Evolutionary conservation across 2,113 vertebrate genomes (phyloP).

Genomic region (Hepsetus odoe): DNA sequence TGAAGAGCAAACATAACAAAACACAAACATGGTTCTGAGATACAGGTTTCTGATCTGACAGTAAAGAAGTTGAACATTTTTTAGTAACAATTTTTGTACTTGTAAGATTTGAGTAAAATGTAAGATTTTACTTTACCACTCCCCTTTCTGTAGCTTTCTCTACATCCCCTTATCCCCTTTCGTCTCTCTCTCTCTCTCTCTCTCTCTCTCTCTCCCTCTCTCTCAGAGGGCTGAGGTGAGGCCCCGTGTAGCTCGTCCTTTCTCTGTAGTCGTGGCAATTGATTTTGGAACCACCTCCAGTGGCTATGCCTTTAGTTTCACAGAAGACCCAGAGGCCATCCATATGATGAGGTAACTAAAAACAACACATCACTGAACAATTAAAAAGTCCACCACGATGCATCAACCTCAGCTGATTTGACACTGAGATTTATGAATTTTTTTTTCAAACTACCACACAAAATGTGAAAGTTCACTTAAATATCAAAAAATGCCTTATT

Average conservation of each 20-base stretch:
- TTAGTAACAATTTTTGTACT: too few relatives aligned
- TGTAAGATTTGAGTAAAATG: too few relatives aligned
- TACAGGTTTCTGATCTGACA: too few relatives aligned
- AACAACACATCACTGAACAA: background rate
- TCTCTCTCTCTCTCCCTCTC: conserved; percentile 22
- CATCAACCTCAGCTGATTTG: too few relatives aligned
- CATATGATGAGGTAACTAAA: conserved; percentile 92
- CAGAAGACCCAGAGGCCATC: conserved; percentile 88
- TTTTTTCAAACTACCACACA: too few relatives aligned
- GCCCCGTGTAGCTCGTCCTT: conserved; percentile 68
- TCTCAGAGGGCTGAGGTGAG: conserved; percentile 79
- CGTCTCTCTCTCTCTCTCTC: conserved; percentile 7
- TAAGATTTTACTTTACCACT: too few relatives aligned
- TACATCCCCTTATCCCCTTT: conserved; percentile 22
- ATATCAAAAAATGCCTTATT: too few relatives aligned
- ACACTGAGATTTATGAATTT: too few relatives aligned
- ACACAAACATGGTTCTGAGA: too few relatives aligned
- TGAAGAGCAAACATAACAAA: too few relatives aligned
- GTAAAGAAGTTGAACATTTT: too few relatives aligned
- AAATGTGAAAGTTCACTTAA: too few relatives aligned
- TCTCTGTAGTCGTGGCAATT: conserved; percentile 90
- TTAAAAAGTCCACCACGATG: background rate
- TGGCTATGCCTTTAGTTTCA: conserved; percentile 95
- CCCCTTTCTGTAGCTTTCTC: background rate
- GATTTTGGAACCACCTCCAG: conserved; percentile 96